Evolutionary conservation across 1,140 invertebrate species (phyloP).

Genomic region (Diprion similis): DNA sequence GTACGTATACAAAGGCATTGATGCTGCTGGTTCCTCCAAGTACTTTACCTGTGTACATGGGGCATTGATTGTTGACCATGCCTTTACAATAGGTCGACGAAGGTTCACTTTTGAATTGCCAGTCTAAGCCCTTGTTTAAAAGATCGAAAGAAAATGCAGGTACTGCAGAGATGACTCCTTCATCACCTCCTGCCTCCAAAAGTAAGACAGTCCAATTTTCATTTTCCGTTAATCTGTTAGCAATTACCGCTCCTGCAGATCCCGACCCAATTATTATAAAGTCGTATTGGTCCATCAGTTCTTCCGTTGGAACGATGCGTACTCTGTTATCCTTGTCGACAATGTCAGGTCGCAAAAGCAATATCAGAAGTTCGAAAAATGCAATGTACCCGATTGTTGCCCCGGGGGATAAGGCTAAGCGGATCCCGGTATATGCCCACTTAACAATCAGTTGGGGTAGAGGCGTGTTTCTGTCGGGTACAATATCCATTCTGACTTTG

Average conservation of each 20-base stretch:
- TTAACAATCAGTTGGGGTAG: too few relatives aligned
- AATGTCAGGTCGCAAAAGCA: too few relatives aligned
- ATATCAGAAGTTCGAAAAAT: too few relatives aligned
- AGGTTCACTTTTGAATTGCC: conserved; percentile 77
- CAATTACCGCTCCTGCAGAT: conserved; percentile 79
- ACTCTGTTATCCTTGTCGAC: conserved; percentile 66
- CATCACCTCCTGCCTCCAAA: conserved; percentile 78
- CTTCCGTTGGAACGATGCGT: conserved; percentile 56
- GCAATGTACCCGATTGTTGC: conserved; percentile 66
- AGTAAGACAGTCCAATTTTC: conserved; percentile 72
- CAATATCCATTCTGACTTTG: too few relatives aligned
- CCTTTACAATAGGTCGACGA: conserved; percentile 68
- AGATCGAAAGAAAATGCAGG: conserved; percentile 77
- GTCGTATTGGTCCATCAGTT: conserved; percentile 68
- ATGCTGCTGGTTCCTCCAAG: conserved; percentile 67
- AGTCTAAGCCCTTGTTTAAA: conserved; percentile 75
- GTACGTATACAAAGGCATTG: conserved; percentile 70
- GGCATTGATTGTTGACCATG: neutral
- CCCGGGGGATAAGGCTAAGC: conserved; percentile 67
- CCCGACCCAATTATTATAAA: conserved; percentile 81
- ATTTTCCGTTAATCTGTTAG: conserved; percentile 74
- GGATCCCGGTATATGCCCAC: too few relatives aligned
- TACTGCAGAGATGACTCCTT: conserved; percentile 74
- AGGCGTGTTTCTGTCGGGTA: too few relatives aligned
- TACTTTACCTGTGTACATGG: conserved; percentile 46